phyloP scores from a whole-genome alignment of 2,113 vertebrate species.

The Heterotis niloticus region DNA sequence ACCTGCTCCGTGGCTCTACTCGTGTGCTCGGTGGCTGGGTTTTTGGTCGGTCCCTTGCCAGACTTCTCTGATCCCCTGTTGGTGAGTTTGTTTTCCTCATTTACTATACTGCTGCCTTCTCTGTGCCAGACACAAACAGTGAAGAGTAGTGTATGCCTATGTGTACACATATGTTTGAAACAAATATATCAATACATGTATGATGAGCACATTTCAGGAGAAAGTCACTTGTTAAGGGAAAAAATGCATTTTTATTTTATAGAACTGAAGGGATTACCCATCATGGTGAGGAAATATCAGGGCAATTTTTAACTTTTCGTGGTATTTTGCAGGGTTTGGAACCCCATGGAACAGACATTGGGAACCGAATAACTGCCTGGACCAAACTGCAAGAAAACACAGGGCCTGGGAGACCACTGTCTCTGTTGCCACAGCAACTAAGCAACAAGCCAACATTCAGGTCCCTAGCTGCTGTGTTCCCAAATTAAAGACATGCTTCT shows the following conservation, averaged over 20 bases:
- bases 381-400: conserved; percentile 76
- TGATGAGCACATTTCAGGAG: too few relatives aligned
- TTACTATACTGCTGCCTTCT: not conserved
- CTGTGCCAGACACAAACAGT: too few relatives aligned
- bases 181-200: too few relatives aligned
- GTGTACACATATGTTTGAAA: too few relatives aligned
- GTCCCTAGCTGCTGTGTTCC: conserved; percentile 48
- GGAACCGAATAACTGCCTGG: conserved; percentile 78
- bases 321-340: conserved; percentile 76
- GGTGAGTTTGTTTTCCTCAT: conserved; percentile 61
- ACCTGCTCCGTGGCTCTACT: conserved; percentile 67
- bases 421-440: conserved; percentile 67
- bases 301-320: not conserved
- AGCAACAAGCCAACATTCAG: conserved; percentile 58
- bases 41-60: conserved; percentile 78
- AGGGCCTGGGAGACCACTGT: conserved; percentile 76
- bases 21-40: conserved; percentile 76
- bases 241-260: not conserved
- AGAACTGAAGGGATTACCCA: too few relatives aligned
- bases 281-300: not conserved
- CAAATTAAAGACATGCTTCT: not conserved
- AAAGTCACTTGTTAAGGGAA: too few relatives aligned
- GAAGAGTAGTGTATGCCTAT: too few relatives aligned
- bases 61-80: conserved; percentile 88
- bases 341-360: conserved; percentile 84